Evolutionary conservation across 2,797 vertebrate species (phyloP).

Genomic region (Hafferia zeledoni): DNA sequence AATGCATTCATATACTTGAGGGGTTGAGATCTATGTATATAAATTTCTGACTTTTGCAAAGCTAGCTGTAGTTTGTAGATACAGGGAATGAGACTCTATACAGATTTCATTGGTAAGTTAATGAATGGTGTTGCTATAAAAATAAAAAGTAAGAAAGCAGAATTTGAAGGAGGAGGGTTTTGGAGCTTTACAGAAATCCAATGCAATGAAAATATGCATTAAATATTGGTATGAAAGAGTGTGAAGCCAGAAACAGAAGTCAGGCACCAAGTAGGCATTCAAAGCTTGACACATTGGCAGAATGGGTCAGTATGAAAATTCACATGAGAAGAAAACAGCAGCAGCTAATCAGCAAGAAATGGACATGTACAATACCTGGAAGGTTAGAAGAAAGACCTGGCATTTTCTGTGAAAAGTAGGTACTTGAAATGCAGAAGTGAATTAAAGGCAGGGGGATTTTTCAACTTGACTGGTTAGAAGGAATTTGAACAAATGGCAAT

Average conservation of each 20-base stretch:
- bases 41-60: background rate
- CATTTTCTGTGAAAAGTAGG: background rate
- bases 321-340: background rate
- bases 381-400: background rate
- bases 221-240: background rate
- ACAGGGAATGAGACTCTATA: background rate
- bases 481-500: background rate
- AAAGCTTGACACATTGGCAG: background rate
- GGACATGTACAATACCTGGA: accelerated
- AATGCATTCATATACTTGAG: background rate
- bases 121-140: background rate
- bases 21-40: background rate
- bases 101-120: background rate
- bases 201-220: background rate
- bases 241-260: background rate
- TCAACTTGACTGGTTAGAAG: background rate
- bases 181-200: background rate
- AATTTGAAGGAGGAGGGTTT: background rate
- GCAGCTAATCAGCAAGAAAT: background rate
- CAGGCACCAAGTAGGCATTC: background rate
- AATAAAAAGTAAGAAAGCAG: background rate
- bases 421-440: background rate
- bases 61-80: background rate
- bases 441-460: background rate
- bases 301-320: background rate